Base-by-base conservation (phyloP, 2,797 vertebrate species). In the Chaetophractus vellerosus region DNA sequence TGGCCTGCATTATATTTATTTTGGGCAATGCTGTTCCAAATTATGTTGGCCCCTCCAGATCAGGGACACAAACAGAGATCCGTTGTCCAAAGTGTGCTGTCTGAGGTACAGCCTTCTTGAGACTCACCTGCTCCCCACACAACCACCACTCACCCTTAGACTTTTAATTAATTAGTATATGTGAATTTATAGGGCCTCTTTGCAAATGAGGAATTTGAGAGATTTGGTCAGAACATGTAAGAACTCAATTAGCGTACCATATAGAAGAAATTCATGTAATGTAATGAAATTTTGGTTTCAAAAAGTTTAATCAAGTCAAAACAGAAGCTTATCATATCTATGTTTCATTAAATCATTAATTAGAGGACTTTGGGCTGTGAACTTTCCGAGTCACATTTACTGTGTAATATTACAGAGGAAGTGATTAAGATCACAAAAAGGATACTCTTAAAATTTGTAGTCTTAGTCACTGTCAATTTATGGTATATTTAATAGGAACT, bases 281-380 rank as follows among this genome's bases (percentile, higher is more conserved):
- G 2, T 64, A 87, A 66, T 93, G 45, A 95, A 69, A 96, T 33
- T 59, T 83, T 84, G 33, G 57, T 82, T 80, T 86, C 48, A 86
- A 69, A 69, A 68, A 71, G 28, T 82, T 79, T 66, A 79, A 91
- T 87, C 18, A 81, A 83, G 64, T 92, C 45, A 91, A 82, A 93
- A 78, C 23, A 88, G 63, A 92, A 79, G 11, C 89, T 91, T 68
- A 12, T 24, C 31, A 0, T 87, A 63, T 68, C 6, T 91, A 0
- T 63, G 52, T 50, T 74, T 93, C 41, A 63, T 41, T 69, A 61
- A 63, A 2, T 88, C n/a, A 81, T 50, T 72, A 69, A 72, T 61
- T 59, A 92, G 59, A 72, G 86, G 50, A 24, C 33, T 59, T 31
- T 28, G 26, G 33, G 38, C 15, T 64, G 0, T 90, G 61, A 71